Conservation (phyloP, 2,113 vertebrate genomes). For the Lucifuga dentata region DNA sequence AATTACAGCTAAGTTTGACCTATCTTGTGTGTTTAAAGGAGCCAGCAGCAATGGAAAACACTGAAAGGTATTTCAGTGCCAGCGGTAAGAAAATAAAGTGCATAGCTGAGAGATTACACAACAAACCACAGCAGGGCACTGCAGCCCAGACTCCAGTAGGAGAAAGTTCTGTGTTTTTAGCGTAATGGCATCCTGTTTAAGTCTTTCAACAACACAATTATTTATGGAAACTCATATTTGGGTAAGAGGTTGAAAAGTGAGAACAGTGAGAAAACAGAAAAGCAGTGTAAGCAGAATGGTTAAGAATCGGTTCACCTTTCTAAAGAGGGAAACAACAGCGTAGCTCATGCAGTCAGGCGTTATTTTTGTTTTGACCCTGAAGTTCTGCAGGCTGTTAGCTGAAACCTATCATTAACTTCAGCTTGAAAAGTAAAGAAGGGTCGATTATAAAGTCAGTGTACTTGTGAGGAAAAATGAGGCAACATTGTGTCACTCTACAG, state of each 20-base stretch:
- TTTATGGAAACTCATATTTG: conserved; percentile 69
- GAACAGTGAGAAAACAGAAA: conserved; percentile 40
- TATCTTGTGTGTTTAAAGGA: conserved; percentile 40
- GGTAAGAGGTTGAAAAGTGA: conserved; percentile 25
- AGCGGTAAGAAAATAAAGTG: conserved; percentile 87
- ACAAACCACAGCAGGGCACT: conserved; percentile 90
- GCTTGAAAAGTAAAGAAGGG: conserved; percentile 63
- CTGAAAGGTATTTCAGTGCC: conserved; percentile 67
- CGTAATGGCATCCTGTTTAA: conserved; percentile 80
- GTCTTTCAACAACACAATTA: conserved; percentile 65
- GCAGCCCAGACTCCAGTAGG: conserved; percentile 88
- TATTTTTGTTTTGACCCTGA: conserved; percentile 70
- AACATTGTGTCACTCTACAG: conserved; percentile 3
- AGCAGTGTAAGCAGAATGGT: conserved; percentile 42
- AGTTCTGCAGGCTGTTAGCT: conserved; percentile 60
- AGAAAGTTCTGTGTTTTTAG: conserved; percentile 88
- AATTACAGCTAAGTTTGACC: conserved; percentile 31
- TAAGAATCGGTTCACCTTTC: conserved; percentile 21
- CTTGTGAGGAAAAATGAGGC: conserved; percentile 46
- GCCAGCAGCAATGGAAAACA: conserved; percentile 73
- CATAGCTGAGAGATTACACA: conserved; percentile 87
- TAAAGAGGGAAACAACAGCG: conserved; percentile 5
- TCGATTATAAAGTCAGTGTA: conserved; percentile 67
- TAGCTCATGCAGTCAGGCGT: conserved; percentile 39
- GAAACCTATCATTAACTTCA: conserved; percentile 77